Evolutionary conservation across 2,113 vertebrate species (phyloP), one percentile per base, ranked within the genome.

Genomic region (Poicephalus gulielmi): DNA sequence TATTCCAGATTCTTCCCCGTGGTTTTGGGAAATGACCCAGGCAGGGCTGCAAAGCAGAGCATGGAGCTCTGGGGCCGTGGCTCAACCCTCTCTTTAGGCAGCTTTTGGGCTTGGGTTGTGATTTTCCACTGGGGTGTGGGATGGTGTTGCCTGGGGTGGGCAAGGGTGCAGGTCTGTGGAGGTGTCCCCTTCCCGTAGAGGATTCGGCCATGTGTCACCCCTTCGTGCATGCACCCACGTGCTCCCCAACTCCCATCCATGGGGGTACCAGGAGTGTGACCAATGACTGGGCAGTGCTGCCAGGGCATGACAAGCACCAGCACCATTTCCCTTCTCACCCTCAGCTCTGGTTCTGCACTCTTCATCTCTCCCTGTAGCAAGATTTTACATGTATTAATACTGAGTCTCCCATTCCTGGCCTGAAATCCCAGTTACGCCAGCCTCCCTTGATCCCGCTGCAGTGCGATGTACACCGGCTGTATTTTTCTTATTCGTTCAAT

Each of bases 241-340:
- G 35, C 27, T 69, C 41, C 46, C 39, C 50, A 44, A 7, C 27
- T 64, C 13, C 28, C 3, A 1, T 37, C 25, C 18, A 22, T 52
- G 11, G 20, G 37, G 1, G 3, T 52, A 16, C n/a, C 3, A 2
- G 18, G 33, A 10, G 8, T 25, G 20, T 3, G 1, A 44, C 39
- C 52, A 59, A 53, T 0, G 0, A 53, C 28, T 55, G 74, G 47
- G 33, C 17, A 44, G 41, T 1, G 0, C 57, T 55, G 3, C 27
- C 13, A 47, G 55, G 37, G 9, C 37, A 27, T 2, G 2, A 27
- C 70, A 60, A 83, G 17, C 68, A 57, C 30, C 37, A 59, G 35
- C 76, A 73, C 64, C 14, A 10, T 79, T 79, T 86, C 25, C 28
- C 14, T 85, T 11, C 27, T 64, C 27, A 47, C 19, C 74, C 39